Evolutionary conservation across 53 echinoderm and acorn worm species (phyloP), one percentile per base, ranked within the genome.

Genomic region (Glandiceps talaboti): DNA sequence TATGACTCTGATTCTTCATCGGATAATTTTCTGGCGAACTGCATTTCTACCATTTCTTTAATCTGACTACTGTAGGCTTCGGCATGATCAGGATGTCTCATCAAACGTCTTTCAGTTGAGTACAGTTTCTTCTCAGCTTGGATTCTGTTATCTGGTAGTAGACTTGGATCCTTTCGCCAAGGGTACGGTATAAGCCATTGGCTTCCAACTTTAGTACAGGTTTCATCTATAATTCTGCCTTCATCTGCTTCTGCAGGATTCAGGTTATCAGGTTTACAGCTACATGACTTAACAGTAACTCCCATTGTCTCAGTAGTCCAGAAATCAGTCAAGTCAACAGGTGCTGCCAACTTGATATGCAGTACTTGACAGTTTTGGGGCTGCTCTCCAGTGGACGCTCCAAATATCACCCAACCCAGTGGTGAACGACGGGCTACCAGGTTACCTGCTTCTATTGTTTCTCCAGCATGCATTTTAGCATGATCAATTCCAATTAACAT

Each of bases 321-420:
- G 30, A 89, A 89, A 28, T 80, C 75, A 1, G 82, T 30, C 31
- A 89, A 26, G 76, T 90, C 86, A 28, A 86, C 79, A 26, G 87
- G 86, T 20, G 64, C 29, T 1, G 86, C 33, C 0, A 86, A 31
- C 45, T 84, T 83, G 1, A 90, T 73, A 75, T 83, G 86, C 1
- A 86, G 78, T 1, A 86, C 90, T 73, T 31, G 74, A 76, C 33
- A 77, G 0, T 74, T 84, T 20, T 28, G 20, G 1, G 31, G 30
- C 27, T 0, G 77, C 32, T 83, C 28, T 28, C 30, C 78, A 27
- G 32, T 26, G 10, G 29, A 27, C 73, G 83, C 33, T 75, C 89
- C 89, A 79, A 89, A 89, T 1, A 89, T 80, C 82, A 89, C 80
- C 87, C 87, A 87, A 27, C 87, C n/a, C n/a, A n/a, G n/a, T n/a